These are phyloP conservation scores for Cheilosia vernalis DNA, from an alignment of 2,888 invertebrate species.

Conservation along the genomic window DNA sequence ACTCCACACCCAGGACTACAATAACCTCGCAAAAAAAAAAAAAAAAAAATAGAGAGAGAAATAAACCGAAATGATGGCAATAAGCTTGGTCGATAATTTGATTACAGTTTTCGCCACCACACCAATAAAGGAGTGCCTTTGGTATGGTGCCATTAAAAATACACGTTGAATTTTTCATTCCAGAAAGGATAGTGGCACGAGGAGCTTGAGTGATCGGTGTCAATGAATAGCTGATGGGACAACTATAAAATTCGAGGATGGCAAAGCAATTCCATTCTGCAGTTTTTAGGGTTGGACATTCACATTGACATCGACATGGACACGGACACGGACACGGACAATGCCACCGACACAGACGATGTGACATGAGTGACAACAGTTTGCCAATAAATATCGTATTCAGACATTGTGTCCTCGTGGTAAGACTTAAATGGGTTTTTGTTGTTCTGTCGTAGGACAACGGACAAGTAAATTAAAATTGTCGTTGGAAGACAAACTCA, in stretches of 20 bases:
- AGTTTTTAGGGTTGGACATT: slow-evolving; percentile 33
- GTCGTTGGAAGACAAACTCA: slow-evolving; percentile 39
- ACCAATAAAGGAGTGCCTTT: slow-evolving; percentile 56
- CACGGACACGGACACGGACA: neutral
- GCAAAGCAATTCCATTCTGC: slow-evolving; percentile 15
- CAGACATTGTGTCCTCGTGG: slow-evolving; percentile 25
- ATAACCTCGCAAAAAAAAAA: neutral
- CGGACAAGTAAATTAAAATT: slow-evolving; percentile 60
- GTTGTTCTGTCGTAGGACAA: neutral
- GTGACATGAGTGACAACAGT: slow-evolving; percentile 59
- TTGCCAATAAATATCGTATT: slow-evolving; percentile 60
- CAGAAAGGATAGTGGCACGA: slow-evolving; percentile 22
- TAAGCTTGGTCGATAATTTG: slow-evolving; percentile 65
- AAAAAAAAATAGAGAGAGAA: neutral
- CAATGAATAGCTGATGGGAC: slow-evolving; percentile 66
- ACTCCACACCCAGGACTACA: slow-evolving; percentile 60
- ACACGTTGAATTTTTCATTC: slow-evolving; percentile 27
- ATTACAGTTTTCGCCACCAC: slow-evolving; percentile 65
- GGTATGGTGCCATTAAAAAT: slow-evolving; percentile 2
- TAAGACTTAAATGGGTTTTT: slow-evolving; percentile 18
- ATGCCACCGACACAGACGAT: slow-evolving; percentile 6
- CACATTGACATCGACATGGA: slow-evolving; percentile 28
- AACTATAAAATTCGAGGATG: slow-evolving; percentile 54
- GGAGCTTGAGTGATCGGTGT: slow-evolving; percentile 62
- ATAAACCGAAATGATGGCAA: slow-evolving; percentile 14